Evolutionary conservation across 2,888 invertebrate genomes (phyloP), one percentile per base, ranked within the genome.

Genomic region (Meteorus colon): DNA sequence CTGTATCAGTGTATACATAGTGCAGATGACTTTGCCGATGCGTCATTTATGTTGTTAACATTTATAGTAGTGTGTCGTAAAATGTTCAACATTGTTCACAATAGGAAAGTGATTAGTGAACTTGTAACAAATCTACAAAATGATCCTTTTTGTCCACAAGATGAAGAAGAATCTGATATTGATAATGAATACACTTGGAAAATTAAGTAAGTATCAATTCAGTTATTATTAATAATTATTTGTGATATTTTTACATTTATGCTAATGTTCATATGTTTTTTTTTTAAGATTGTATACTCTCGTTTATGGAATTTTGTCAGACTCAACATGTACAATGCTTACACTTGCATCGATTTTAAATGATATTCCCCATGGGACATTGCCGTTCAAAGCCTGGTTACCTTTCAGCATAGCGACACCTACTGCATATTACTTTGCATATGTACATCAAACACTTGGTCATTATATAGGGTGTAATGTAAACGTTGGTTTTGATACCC

Each of bases 381-480:
- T 83, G 34, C 78, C 82, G 2, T 81, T 75, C 66, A 79, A 78
- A n/a, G 79, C 74, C 48, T 82, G 81, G 83, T 31, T 82, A 16
- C 83, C 83, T 1, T 83, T 74, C 19, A 70, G 80, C 29, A 72
- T 71, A 41, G 55, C 65, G 10, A 78, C 82, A 29, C 48, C 71
- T n/a, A 12, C 31, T n/a, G 51, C 79, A 24, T 83, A 79, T 16
- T 78, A 77, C 76, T 41, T 75, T n/a, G 77, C 71, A 12, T 80
- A 77, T 24, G 34, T 19, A 0, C 75, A 79, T 72, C 79, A 80
- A 70, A 73, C 78, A 16, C 45, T 76, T 2, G 68, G 63, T 1
- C 66, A 73, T 31, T 37, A 45, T 34, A n/a, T 72, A 0, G 76
- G 74, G 3, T 63, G 74, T 0, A 59, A 60, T 19, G 45, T 83